These are phyloP conservation scores for Piprites chloris DNA, from an alignment of 2,113 vertebrate genomes.

Conservation along the genomic window DNA sequence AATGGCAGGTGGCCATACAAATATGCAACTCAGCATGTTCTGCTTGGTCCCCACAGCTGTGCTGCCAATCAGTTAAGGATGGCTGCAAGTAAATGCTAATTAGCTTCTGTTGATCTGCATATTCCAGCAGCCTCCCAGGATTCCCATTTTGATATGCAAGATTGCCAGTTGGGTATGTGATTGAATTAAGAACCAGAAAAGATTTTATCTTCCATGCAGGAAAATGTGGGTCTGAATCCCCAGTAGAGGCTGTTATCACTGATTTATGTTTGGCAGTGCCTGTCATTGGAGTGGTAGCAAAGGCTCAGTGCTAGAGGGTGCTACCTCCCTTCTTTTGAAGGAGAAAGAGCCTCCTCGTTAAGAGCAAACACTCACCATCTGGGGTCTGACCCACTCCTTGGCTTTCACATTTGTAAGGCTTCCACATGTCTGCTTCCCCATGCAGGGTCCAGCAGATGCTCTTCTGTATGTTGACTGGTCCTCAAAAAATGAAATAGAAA, in stretches of 20 bases:
- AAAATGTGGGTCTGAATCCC: conserved; percentile 60
- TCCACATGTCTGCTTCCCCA: conserved; percentile 15
- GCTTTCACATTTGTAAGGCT: conserved; percentile 34
- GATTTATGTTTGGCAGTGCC: conserved; percentile 57
- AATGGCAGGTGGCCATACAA: conserved; percentile 83
- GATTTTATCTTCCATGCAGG: conserved; percentile 65
- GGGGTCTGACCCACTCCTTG: conserved; percentile 60
- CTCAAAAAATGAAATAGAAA: background rate
- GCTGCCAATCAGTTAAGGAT: conserved; percentile 82
- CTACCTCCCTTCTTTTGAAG: conserved; percentile 64
- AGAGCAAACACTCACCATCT: conserved; percentile 71
- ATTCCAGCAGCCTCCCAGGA: conserved; percentile 80
- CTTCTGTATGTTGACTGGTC: background rate
- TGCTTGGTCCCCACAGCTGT: conserved; percentile 83
- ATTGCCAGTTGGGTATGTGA: conserved; percentile 79
- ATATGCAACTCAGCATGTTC: conserved; percentile 83
- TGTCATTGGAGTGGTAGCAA: conserved; percentile 55
- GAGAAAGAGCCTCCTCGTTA: conserved; percentile 48
- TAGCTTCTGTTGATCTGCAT: conserved; percentile 86
- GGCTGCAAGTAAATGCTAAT: conserved; percentile 85
- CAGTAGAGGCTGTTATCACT: conserved; percentile 56
- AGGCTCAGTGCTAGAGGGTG: conserved; percentile 69
- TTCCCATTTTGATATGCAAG: conserved; percentile 80
- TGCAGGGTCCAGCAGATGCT: conserved; percentile 45
- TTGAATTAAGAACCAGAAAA: conserved; percentile 77